A percentile compares a stretch with the other conserved stretches of the same genome.
Conservation (phyloP, 2,888 invertebrate genomes). For the Ecliptopera silaceata region DNA sequence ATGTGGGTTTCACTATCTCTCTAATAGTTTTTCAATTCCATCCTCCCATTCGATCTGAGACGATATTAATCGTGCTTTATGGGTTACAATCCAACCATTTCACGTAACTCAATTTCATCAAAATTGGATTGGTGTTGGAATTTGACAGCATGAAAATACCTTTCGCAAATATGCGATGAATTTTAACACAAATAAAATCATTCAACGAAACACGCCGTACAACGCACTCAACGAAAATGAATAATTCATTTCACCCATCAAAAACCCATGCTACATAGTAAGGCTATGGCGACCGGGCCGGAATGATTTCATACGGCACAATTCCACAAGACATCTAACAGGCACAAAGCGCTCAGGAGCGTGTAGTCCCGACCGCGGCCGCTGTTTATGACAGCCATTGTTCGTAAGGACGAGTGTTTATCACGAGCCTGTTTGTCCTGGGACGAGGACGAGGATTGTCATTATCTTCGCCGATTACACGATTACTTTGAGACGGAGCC, state of each 20-base stretch:
- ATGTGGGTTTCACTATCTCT: no score
- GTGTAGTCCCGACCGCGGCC: constrained; percentile 8
- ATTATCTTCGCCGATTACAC: constrained; percentile 38
- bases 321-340: constrained; percentile 39
- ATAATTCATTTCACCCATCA: constrained; percentile 22
- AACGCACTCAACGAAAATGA: constrained; percentile 10
- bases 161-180: neutral
- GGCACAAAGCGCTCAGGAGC: constrained; percentile 34
- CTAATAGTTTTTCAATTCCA: no score
- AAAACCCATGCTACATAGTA: constrained; percentile 16
- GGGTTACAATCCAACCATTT: no score
- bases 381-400: constrained; percentile 34
- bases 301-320: constrained; percentile 31
- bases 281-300: constrained; percentile 18
- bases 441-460: constrained; percentile 31
- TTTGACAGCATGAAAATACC: neutral
- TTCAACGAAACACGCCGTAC: neutral
- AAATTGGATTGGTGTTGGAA: neutral
- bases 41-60: no score
- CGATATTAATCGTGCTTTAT: no score
- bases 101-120: neutral
- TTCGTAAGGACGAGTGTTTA: constrained; percentile 37
- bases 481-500: constrained; percentile 24
- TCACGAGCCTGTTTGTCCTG: constrained; percentile 31
- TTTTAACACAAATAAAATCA: neutral